Evolutionary conservation across 1,140 invertebrate species (phyloP).

Genomic region (Pomacea maculata): DNA sequence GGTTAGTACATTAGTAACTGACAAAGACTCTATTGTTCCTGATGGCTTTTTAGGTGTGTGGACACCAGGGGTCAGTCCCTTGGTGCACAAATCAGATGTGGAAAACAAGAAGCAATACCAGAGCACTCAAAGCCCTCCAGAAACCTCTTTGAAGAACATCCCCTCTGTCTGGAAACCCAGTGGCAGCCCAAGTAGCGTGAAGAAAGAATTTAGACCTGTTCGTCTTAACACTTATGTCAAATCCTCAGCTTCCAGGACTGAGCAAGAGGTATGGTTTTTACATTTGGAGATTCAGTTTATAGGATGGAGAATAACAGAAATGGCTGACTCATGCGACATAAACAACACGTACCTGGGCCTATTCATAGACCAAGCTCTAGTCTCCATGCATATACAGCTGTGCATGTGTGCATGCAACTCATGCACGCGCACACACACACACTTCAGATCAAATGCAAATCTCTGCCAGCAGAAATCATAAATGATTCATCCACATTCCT

Average conservation of each 20-base stretch:
- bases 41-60: slow-evolving; percentile 36
- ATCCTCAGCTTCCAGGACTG: not conserved
- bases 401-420: no score
- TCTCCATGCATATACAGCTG: no score
- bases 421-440: no score
- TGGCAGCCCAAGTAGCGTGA: slow-evolving; percentile 28
- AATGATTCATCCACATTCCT: no score
- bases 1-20: not conserved
- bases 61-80: slow-evolving; percentile 35
- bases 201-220: slow-evolving; percentile 54
- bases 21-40: not conserved
- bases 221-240: slow-evolving; percentile 37
- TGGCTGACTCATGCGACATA: no score
- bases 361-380: no score
- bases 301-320: no score
- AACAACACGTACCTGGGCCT: no score
- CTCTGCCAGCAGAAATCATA: no score
- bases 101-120: not conserved
- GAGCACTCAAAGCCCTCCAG: slow-evolving; percentile 4
- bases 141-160: slow-evolving; percentile 39
- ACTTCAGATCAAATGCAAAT: no score
- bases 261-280: no score
- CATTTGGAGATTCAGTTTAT: no score
- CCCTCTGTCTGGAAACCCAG: slow-evolving; percentile 52
- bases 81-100: slow-evolving; percentile 18